Percentiles rank a stretch among this genome's conserved stretches.
Evolutionary conservation across 2,888 invertebrate species (phyloP).

Genomic region (Aphidoletes aphidimyza): DNA sequence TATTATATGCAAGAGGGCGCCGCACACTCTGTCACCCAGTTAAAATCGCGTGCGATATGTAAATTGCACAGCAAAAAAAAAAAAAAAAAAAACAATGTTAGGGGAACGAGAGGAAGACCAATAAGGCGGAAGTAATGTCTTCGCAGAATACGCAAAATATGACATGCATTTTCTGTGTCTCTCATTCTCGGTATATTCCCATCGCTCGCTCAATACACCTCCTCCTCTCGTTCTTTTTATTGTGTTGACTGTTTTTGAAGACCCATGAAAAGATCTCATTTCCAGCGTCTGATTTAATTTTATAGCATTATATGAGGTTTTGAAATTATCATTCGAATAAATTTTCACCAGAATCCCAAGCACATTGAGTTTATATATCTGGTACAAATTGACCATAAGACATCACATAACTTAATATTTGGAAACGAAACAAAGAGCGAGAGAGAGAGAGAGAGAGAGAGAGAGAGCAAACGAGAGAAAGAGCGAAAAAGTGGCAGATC

Average conservation of each 20-base stretch:
- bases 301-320: slow-evolving; percentile 41
- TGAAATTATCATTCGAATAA: slow-evolving; percentile 23
- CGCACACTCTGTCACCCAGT: no score
- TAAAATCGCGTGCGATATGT: slow-evolving; percentile 18
- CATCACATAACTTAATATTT: background rate
- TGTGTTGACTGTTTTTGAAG: background rate
- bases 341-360: slow-evolving; percentile 4
- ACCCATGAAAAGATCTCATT: background rate
- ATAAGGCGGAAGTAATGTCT: slow-evolving; percentile 44
- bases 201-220: no score
- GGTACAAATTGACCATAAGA: slow-evolving; percentile 26
- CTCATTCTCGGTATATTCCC: background rate
- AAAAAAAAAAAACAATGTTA: no score
- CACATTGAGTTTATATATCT: slow-evolving; percentile 18
- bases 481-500: no score
- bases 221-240: no score
- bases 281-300: slow-evolving; percentile 6
- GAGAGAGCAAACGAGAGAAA: no score
- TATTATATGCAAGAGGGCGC: background rate
- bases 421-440: background rate
- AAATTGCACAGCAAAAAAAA: slow-evolving; percentile 37
- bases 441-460: no score
- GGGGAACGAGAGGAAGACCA: background rate
- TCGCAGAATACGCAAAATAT: slow-evolving; percentile 20
- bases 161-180: background rate